These are phyloP conservation scores for Diarsia brunnea DNA, from an alignment of 2,888 invertebrate genomes.

Conservation along the genomic window DNA sequence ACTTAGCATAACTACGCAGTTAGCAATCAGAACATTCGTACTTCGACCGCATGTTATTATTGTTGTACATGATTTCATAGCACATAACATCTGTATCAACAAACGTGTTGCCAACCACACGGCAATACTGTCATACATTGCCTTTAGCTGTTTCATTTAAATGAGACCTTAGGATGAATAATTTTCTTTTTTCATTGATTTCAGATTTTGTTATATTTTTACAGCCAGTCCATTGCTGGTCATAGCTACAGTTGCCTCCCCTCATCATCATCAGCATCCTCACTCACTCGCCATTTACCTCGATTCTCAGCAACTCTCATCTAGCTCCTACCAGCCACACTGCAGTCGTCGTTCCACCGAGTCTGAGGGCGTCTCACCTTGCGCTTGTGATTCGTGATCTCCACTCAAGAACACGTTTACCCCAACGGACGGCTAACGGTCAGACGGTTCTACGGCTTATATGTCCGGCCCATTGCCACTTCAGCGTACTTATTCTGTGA, in stretches of 20 bases:
- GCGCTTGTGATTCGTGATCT: no score
- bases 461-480: no score
- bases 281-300: no score
- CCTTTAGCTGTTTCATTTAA: background rate
- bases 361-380: no score
- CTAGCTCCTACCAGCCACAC: no score
- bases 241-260: background rate
- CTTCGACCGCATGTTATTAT: conserved; percentile 38
- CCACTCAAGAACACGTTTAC: no score
- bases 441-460: no score
- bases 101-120: conserved; percentile 48
- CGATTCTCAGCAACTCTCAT: no score
- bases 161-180: background rate
- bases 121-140: conserved; percentile 21
- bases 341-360: no score
- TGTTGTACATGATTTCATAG: conserved; percentile 64
- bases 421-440: no score
- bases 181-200: background rate
- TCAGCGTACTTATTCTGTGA: no score
- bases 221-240: background rate
- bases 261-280: no score
- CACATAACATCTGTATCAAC: conserved; percentile 65
- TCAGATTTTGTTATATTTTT: background rate
- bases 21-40: conserved; percentile 17
- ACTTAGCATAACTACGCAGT: conserved; percentile 8